Percentiles rank a stretch among this genome's conserved stretches.
Evolutionary conservation across 1,140 invertebrate genomes (phyloP).

Genomic region (Eurytemora carolleeae): DNA sequence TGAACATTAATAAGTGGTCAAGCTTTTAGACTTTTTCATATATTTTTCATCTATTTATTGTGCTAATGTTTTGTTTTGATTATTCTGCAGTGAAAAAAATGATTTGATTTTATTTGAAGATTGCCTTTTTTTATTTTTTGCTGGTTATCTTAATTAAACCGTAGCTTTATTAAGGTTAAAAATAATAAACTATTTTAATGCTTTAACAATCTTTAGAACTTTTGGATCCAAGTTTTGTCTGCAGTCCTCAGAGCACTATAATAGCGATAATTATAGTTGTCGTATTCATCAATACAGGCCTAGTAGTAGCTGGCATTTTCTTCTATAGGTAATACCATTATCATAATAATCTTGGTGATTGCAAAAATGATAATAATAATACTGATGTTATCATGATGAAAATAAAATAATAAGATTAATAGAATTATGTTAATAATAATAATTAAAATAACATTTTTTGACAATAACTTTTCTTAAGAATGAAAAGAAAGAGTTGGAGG

Average conservation of each 20-base stretch:
- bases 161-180: too few relatives aligned
- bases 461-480: too few relatives aligned
- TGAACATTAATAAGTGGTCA: not conserved
- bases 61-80: too few relatives aligned
- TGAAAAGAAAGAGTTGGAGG: too few relatives aligned
- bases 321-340: slow-evolving; percentile 25
- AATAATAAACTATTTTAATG: too few relatives aligned
- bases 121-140: not conserved
- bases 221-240: slow-evolving; percentile 20
- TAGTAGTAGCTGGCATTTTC: slow-evolving; percentile 21
- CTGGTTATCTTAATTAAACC: not conserved
- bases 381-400: too few relatives aligned
- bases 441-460: too few relatives aligned
- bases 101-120: not conserved
- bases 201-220: slow-evolving; percentile 4
- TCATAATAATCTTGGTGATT: too few relatives aligned
- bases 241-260: slow-evolving; percentile 23
- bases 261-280: slow-evolving; percentile 23
- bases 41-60: too few relatives aligned
- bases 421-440: too few relatives aligned
- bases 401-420: too few relatives aligned
- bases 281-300: slow-evolving; percentile 22
- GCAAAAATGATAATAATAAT: too few relatives aligned
- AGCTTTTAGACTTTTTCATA: not conserved
- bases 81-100: not conserved